phyloP scores from a whole-genome alignment of 2,113 vertebrate species.

The Macquaria ambigua region DNA sequence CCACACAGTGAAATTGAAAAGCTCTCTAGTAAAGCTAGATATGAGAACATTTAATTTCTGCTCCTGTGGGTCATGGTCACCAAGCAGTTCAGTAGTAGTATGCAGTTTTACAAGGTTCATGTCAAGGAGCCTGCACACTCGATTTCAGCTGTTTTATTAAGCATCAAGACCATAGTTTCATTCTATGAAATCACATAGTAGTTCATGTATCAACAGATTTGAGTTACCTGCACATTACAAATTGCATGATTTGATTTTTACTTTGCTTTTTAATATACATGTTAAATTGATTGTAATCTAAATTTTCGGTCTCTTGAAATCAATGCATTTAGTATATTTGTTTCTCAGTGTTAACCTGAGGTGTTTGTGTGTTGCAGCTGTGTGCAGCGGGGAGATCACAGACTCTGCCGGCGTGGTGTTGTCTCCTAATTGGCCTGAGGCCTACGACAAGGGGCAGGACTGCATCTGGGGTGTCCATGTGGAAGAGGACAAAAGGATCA shows the following conservation, averaged over 20 bases:
- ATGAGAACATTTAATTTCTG: constrained; percentile 65
- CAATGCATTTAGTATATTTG: background rate
- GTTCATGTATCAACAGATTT: background rate
- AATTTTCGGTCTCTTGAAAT: background rate
- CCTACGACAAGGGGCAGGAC: constrained; percentile 96
- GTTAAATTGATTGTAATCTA: background rate
- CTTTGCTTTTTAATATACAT: background rate
- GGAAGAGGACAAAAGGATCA: constrained; percentile 97
- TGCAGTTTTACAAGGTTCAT: constrained; percentile 61
- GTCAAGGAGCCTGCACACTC: constrained; percentile 45
- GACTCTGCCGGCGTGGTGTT: constrained; percentile 93
- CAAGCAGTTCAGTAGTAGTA: constrained; percentile 40
- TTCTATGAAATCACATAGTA: constrained; percentile 2
- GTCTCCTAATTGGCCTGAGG: constrained; percentile 98
- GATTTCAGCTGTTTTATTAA: constrained; percentile 42
- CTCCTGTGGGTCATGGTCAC: constrained; percentile 69
- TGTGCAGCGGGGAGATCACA: constrained; percentile 97
- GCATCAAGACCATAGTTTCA: background rate
- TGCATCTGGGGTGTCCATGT: constrained; percentile 99
- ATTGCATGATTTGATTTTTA: too few species aligned
- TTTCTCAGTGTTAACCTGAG: constrained; percentile 27
- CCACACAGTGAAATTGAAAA: constrained; percentile 73
- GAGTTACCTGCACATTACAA: background rate
- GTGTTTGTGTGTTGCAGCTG: constrained; percentile 85
- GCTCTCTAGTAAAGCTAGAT: constrained; percentile 63